These are phyloP conservation scores for Temnothorax nylanderi DNA, from an alignment of 1,140 invertebrate species.

Conservation along the genomic window DNA sequence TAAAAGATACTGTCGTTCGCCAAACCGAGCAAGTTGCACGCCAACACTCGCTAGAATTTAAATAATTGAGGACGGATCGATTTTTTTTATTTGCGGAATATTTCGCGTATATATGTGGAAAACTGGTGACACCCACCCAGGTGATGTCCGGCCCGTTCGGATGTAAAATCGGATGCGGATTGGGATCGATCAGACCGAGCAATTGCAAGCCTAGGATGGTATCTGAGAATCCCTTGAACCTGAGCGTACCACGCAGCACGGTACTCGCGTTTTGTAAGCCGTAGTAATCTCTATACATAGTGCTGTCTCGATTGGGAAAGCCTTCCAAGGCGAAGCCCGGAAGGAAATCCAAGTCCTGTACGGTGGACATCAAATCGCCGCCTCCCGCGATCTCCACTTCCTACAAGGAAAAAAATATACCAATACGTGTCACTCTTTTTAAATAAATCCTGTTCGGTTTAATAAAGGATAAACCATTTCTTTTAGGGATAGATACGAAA, in stretches of 20 bases:
- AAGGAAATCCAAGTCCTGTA: constrained; percentile 94
- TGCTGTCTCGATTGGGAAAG: constrained; percentile 98
- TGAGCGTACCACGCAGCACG: constrained; percentile 95
- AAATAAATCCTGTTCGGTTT: background rate
- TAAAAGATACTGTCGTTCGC: constrained; percentile 95
- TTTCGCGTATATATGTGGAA: background rate
- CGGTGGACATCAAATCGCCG: constrained; percentile 94
- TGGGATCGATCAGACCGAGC: constrained; percentile 95
- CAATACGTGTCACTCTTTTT: background rate
- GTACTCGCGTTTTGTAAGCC: constrained; percentile 94
- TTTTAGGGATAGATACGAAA: background rate
- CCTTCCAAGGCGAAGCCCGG: constrained; percentile 99
- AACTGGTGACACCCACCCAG: constrained; percentile 89
- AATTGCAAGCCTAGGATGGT: constrained; percentile 94
- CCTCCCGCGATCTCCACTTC: constrained; percentile 96
- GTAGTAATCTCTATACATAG: constrained; percentile 95
- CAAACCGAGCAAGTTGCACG: constrained; percentile 94
- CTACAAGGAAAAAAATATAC: constrained; percentile 81
- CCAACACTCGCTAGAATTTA: constrained; percentile 90
- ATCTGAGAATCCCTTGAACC: constrained; percentile 96
- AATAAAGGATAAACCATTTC: background rate
- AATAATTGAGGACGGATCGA: background rate
- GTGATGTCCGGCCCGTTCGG: constrained; percentile 98
- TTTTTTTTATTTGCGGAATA: background rate
- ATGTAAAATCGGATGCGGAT: constrained; percentile 95